phyloP scores from a whole-genome alignment of 2,888 invertebrate genomes.

The Acleris laterana region DNA sequence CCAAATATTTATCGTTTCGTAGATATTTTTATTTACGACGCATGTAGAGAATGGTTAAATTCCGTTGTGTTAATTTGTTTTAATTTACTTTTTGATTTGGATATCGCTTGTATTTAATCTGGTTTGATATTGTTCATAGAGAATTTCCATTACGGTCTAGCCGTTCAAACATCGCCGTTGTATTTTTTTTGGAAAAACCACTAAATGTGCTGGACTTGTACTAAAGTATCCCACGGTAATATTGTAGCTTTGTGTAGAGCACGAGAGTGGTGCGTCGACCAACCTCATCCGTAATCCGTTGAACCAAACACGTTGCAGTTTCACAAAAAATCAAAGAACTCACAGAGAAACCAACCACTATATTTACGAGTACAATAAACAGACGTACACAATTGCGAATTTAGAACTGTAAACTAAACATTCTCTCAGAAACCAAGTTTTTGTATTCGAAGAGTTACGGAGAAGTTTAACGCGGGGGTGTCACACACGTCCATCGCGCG shows the following conservation, averaged over 20 bases:
- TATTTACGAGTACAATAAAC: conserved; percentile 49
- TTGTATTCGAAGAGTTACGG: conserved; percentile 69
- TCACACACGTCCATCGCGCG: conserved; percentile 65
- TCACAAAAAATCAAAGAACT: conserved; percentile 79
- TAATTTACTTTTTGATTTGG: background rate
- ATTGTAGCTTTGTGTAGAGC: conserved; percentile 50
- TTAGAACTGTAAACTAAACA: conserved; percentile 50
- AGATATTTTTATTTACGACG: too few relatives aligned
- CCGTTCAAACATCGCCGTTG: background rate
- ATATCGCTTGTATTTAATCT: background rate
- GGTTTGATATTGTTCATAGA: too few relatives aligned
- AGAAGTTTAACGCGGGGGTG: conserved; percentile 67
- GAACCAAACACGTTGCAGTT: conserved; percentile 83
- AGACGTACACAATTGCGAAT: conserved; percentile 48
- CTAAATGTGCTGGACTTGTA: conserved; percentile 63
- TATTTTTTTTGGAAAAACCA: conserved; percentile 26
- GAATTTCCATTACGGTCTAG: background rate
- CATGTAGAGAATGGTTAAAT: too few relatives aligned
- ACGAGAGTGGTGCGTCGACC: conserved; percentile 73
- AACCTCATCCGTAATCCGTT: conserved; percentile 82
- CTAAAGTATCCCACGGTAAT: conserved; percentile 68
- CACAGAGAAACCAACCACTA: conserved; percentile 65
- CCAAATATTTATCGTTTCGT: too few relatives aligned
- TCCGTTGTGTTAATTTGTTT: too few relatives aligned
- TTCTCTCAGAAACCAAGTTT: conserved; percentile 66